Percentiles rank a stretch among this genome's conserved stretches.
These are phyloP conservation scores for Piezodorus guildinii DNA, from an alignment of 1,140 invertebrate genomes.

Conservation along the genomic window DNA sequence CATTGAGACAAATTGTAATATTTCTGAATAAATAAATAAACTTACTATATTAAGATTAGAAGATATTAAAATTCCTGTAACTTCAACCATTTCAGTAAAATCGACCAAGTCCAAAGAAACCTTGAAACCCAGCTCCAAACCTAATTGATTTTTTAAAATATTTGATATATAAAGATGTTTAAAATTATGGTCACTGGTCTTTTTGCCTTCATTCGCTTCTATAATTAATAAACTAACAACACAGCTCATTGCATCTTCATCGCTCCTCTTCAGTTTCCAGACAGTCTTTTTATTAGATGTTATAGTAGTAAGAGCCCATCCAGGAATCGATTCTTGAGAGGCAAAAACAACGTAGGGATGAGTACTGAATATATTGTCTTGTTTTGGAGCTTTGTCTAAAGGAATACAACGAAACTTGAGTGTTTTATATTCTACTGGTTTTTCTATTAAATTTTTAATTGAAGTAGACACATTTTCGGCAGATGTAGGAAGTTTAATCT, in stretches of 20 bases:
- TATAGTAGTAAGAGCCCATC: background rate
- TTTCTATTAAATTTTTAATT: background rate
- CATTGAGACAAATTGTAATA: no score
- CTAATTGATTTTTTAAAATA: constrained; percentile 7
- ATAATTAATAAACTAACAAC: background rate
- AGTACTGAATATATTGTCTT: constrained; percentile 11
- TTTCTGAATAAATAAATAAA: no score
- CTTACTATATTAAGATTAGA: background rate
- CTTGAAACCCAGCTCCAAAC: constrained; percentile 14
- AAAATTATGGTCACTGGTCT: background rate
- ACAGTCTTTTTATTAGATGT: background rate
- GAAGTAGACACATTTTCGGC: background rate
- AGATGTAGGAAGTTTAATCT: constrained; percentile 15
- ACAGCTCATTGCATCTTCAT: background rate
- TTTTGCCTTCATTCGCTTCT: background rate
- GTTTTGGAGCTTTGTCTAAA: constrained; percentile 2
- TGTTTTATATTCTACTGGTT: background rate
- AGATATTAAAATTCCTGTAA: constrained; percentile 15
- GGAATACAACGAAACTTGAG: constrained; percentile 9
- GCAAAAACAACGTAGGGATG: constrained; percentile 23
- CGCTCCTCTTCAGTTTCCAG: background rate
- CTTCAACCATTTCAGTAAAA: background rate
- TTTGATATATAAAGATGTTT: constrained; percentile 15
- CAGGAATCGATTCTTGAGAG: constrained; percentile 2
- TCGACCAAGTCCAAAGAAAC: constrained; percentile 11